Conservation (phyloP, 2,888 invertebrate genomes). For the Lymantria monacha region DNA sequence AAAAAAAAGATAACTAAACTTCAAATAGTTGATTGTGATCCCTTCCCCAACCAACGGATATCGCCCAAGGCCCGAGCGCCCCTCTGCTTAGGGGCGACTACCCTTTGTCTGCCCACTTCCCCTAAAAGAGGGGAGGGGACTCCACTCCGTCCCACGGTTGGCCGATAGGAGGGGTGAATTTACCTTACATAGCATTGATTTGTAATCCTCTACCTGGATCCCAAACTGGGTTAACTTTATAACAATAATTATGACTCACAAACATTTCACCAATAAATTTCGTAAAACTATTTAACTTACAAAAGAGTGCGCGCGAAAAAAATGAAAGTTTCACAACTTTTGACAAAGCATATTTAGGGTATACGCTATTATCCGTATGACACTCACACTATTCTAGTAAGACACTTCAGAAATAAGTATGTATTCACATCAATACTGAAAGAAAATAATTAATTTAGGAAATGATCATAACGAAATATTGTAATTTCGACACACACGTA, state of each 20-base stretch:
- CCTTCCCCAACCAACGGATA: constrained; percentile 65
- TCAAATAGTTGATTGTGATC: constrained; percentile 45
- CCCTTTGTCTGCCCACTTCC: constrained; percentile 79
- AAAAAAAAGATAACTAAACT: constrained; percentile 53
- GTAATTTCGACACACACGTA: background rate
- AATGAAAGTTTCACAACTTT: constrained; percentile 21
- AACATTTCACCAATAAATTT: background rate
- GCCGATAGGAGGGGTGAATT: constrained; percentile 68
- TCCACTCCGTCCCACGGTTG: constrained; percentile 58
- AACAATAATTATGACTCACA: constrained; percentile 29
- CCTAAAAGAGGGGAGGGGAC: constrained; percentile 74
- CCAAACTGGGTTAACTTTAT: constrained; percentile 25
- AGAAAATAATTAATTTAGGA: background rate
- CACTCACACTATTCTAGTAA: constrained; percentile 13
- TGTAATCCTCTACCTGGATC: constrained; percentile 60
- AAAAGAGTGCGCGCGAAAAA: constrained; percentile 20
- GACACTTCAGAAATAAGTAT: background rate
- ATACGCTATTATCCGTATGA: background rate
- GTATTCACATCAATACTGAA: background rate
- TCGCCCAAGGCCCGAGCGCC: constrained; percentile 72
- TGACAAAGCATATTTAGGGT: background rate
- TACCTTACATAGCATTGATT: constrained; percentile 65
- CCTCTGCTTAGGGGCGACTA: constrained; percentile 77
- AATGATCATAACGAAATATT: background rate
- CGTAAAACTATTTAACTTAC: background rate